Evolutionary conservation across 1,140 invertebrate species (phyloP), one percentile per base, ranked within the genome.

Genomic region (Zelostemma sp.): DNA sequence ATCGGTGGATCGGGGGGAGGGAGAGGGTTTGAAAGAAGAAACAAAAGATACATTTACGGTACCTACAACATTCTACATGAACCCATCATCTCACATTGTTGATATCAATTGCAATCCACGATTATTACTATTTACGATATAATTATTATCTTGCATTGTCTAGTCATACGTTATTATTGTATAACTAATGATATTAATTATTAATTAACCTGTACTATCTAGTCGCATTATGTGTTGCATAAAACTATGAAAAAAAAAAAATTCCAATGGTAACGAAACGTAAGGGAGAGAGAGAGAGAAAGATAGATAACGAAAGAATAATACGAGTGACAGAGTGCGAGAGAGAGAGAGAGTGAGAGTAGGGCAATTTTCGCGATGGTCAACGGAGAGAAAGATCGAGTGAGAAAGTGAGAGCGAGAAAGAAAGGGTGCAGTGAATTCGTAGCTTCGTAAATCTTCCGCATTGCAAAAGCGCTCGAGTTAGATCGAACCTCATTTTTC

Each of bases 71-170:
- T 77, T 79, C 61, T 75, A 77, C 77, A 76, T 72, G 71, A 81
- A 79, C 76, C 77, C 80, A 80, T 79, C 80, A 80, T 80, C 63
- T 75, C 76, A 84, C 78, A 84, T 85, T 85, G 82, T 85, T 85
- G 77, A 84, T 82, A 85, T 83, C 81, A 84, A 85, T 85, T 85
- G 80, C 84, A 80, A 85, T 84, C 82, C 80, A 85, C 80, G 77
- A 85, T 85, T 85, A 85, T 85, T 85, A 85, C 76, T 85, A 85
- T 83, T 85, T 85, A 85, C 76, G 75, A 85, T 85, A 84, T 85
- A 85, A 85, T 85, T 84, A 85, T 85, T 85, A 85, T 85, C 83
- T 84, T 85, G 80, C 82, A 85, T 85, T 85, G 82, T 85, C 84
- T 85, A 85, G 82, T 83, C 82, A 85, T 85, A 85, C 76, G 83